These are phyloP conservation scores for Thysanoteuthis rhombus DNA, from an alignment of 2,888 invertebrate species.

Conservation along the genomic window DNA sequence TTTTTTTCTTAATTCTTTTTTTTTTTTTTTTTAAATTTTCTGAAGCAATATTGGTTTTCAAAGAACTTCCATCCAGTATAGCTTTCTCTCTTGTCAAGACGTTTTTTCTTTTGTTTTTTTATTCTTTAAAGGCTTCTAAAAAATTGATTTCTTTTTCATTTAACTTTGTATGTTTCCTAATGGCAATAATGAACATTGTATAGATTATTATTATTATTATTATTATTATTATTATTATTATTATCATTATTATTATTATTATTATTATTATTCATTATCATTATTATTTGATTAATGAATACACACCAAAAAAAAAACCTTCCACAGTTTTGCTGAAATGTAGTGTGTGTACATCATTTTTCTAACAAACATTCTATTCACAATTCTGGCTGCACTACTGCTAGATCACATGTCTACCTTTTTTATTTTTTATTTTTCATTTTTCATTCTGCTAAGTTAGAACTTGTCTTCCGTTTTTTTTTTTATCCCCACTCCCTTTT, in stretches of 20 bases:
- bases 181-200: neutral
- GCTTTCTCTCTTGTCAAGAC: neutral
- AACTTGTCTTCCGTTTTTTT: neutral
- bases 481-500: neutral
- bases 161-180: neutral
- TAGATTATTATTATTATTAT: neutral
- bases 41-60: constrained; percentile 18
- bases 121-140: neutral
- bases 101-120: neutral
- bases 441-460: neutral
- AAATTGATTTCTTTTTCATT: neutral
- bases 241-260: neutral
- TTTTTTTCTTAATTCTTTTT: too few relatives aligned
- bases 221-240: neutral
- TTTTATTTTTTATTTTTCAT: neutral
- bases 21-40: neutral
- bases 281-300: neutral
- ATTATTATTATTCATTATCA: neutral
- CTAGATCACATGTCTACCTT: neutral
- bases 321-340: constrained; percentile 19
- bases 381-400: constrained; percentile 28
- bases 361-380: neutral
- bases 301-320: neutral
- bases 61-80: constrained; percentile 26
- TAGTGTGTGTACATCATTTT: neutral